phyloP scores from a whole-genome alignment of 2,113 vertebrate genomes.

The Strix aluco region DNA sequence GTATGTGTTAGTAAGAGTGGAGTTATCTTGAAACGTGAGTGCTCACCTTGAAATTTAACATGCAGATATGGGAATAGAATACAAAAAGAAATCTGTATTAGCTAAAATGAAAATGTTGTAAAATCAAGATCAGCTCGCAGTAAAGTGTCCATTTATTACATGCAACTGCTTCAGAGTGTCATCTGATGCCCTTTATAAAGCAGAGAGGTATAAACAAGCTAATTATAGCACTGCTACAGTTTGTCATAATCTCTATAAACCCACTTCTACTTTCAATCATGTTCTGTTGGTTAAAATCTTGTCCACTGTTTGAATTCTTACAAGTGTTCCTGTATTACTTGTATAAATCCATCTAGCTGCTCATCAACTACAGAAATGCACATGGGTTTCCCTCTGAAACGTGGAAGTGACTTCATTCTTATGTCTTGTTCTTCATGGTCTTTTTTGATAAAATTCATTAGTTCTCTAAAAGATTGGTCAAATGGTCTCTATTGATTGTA shows the following conservation, averaged over 20 bases:
- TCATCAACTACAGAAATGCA: neutral
- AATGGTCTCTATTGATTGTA: neutral
- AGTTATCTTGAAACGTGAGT: neutral
- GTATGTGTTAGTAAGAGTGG: neutral
- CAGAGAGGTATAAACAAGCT: conserved; percentile 42
- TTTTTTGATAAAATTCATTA: neutral
- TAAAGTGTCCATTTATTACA: neutral
- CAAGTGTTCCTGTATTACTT: neutral
- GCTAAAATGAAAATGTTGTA: neutral
- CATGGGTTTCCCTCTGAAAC: neutral
- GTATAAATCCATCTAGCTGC: neutral
- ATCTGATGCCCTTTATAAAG: conserved; percentile 37
- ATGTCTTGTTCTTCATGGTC: neutral
- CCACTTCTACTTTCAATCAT: neutral
- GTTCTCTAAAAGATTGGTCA: neutral
- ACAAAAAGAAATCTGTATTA: neutral
- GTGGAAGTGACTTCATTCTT: neutral
- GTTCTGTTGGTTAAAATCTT: neutral
- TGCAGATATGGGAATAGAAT: neutral
- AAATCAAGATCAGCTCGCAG: neutral
- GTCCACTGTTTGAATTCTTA: neutral
- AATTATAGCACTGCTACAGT: conserved; percentile 30
- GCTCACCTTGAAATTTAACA: neutral
- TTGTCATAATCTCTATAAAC: conserved; percentile 42
- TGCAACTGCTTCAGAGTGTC: neutral